phyloP scores from a whole-genome alignment of 1,140 invertebrate genomes.

The Drosophila lini region DNA sequence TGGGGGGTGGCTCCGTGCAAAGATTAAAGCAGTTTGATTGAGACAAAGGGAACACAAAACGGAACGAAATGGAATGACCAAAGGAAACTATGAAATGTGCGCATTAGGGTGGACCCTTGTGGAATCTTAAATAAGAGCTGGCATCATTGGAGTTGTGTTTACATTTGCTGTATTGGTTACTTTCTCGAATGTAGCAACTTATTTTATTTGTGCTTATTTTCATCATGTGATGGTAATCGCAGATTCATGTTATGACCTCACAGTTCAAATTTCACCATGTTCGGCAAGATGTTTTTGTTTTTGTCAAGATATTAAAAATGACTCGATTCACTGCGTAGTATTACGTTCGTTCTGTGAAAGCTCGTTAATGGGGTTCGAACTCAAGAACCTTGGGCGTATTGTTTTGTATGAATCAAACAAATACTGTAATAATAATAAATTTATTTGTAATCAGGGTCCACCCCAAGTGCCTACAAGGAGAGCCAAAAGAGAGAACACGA shows the following conservation, averaged over 20 bases:
- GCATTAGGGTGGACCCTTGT: slow-evolving; percentile 15
- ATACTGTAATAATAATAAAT: background rate
- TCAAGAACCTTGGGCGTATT: background rate
- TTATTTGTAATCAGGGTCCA: slow-evolving; percentile 1
- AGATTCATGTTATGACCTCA: background rate
- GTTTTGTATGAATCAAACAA: background rate
- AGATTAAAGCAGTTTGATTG: slow-evolving; percentile 76
- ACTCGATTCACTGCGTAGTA: background rate
- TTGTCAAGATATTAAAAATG: slow-evolving; percentile 1
- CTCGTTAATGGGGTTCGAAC: background rate
- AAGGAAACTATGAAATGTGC: slow-evolving; percentile 40
- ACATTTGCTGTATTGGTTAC: background rate
- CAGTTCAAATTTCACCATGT: background rate
- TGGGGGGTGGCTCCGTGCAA: slow-evolving; percentile 55
- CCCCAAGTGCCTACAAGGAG: background rate
- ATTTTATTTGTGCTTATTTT: background rate
- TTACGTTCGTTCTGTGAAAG: background rate
- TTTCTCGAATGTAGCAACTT: background rate
- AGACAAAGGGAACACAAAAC: slow-evolving; percentile 65
- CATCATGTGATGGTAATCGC: slow-evolving; percentile 4
- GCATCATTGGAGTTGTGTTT: background rate
- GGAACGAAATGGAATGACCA: slow-evolving; percentile 52
- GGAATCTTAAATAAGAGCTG: background rate
- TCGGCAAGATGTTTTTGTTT: background rate
- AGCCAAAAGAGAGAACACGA: background rate